Conservation (phyloP, 2,797 vertebrate genomes). For the Rousettus madagascariensis region DNA sequence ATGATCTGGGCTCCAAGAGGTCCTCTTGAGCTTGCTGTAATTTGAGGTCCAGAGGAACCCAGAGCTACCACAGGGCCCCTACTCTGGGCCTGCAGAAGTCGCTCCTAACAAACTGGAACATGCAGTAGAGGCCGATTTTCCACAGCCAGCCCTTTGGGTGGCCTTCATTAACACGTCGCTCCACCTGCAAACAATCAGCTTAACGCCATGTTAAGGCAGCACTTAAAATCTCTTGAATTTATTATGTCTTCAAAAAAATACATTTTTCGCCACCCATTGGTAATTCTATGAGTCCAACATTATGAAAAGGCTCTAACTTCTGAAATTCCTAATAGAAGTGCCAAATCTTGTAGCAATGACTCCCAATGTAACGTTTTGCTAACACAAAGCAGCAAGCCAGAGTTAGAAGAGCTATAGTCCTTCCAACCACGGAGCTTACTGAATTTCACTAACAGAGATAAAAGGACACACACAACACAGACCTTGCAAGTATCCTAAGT, state of each 20-base stretch:
- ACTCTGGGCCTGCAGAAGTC: neutral
- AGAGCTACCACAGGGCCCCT: neutral
- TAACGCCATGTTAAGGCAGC: neutral
- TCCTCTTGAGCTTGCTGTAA: neutral
- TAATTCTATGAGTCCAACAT: neutral
- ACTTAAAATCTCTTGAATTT: conserved; percentile 8
- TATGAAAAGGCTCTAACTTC: neutral
- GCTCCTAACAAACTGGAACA: neutral
- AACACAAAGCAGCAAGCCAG: neutral
- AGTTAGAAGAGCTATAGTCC: neutral
- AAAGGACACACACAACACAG: neutral
- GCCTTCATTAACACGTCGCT: neutral
- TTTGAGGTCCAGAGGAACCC: neutral
- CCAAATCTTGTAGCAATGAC: neutral
- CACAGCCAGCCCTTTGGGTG: neutral
- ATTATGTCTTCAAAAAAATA: conserved; percentile 7
- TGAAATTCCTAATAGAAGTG: conserved; percentile 44
- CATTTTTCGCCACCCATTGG: neutral
- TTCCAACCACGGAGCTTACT: neutral
- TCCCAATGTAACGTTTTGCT: neutral
- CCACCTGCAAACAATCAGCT: neutral
- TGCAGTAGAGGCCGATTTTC: neutral
- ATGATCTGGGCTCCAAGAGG: neutral
- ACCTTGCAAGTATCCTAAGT: neutral
- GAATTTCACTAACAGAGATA: neutral